These are phyloP conservation scores for Uropsilus gracilis DNA, from an alignment of 2,113 vertebrate species.

Conservation along the genomic window DNA sequence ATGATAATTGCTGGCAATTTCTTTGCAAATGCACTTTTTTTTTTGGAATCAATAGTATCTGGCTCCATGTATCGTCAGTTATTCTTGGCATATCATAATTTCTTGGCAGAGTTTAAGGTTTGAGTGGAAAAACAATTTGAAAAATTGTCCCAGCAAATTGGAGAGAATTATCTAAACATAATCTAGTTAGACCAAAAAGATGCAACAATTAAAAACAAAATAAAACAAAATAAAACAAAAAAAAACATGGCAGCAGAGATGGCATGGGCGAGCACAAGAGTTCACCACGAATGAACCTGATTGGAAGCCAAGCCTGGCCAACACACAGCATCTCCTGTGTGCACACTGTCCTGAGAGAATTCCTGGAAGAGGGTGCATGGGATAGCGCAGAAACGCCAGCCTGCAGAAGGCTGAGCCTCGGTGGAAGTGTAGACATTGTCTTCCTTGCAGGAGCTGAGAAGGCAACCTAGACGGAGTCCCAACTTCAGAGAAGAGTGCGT, in stretches of 20 bases:
- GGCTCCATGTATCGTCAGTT: constrained; percentile 19
- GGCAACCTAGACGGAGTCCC: too few relatives aligned
- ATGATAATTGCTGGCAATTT: constrained; percentile 23
- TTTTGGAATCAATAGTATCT: neutral
- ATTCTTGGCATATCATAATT: constrained; percentile 50
- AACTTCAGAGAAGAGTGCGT: too few relatives aligned
- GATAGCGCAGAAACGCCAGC: too few relatives aligned
- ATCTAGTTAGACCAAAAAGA: constrained; percentile 52
- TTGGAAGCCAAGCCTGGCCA: too few relatives aligned
- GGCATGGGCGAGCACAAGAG: neutral
- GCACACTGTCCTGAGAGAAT: too few relatives aligned
- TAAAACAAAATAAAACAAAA: too few relatives aligned
- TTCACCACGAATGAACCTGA: accelerated
- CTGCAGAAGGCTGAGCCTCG: too few relatives aligned
- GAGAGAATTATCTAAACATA: constrained; percentile 62
- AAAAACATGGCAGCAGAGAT: neutral
- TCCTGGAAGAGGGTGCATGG: too few relatives aligned
- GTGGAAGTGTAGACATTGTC: too few relatives aligned
- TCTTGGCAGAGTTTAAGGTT: constrained; percentile 56
- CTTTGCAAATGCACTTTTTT: constrained; percentile 49
- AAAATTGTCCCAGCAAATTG: constrained; percentile 60
- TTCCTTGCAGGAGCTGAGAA: too few relatives aligned
- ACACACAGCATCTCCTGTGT: too few relatives aligned
- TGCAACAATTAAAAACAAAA: neutral
- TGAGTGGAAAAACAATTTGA: constrained; percentile 60